These are phyloP conservation scores for Protophormia terraenovae DNA, from an alignment of 2,888 invertebrate genomes.

Conservation along the genomic window DNA sequence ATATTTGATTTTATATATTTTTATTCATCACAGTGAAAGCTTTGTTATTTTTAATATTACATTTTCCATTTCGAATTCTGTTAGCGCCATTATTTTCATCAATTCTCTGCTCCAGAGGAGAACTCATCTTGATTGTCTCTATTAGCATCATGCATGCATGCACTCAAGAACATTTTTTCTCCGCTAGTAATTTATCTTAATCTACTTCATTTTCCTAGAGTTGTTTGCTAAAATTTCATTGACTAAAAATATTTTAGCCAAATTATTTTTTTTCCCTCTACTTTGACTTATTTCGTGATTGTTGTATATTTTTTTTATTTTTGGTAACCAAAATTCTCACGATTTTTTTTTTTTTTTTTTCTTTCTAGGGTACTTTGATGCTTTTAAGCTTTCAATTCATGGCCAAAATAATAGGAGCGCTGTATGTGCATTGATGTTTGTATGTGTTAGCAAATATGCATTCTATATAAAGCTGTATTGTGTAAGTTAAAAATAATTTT, in stretches of 20 bases:
- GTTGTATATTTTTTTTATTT: too few species aligned
- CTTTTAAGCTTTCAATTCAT: conserved; percentile 37
- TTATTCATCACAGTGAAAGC: too few species aligned
- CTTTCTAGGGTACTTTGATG: conserved; percentile 4
- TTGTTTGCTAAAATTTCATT: conserved; percentile 28
- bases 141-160: conserved; percentile 40
- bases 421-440: not conserved
- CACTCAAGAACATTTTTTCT: not conserved
- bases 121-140: not conserved
- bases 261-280: conserved; percentile 5
- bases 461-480: not conserved
- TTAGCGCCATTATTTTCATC: too few species aligned
- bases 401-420: conserved; percentile 36
- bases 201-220: not conserved
- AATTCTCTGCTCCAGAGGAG: not conserved
- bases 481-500: conserved; percentile 35
- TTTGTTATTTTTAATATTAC: too few species aligned
- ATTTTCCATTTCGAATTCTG: too few species aligned
- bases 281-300: conserved; percentile 49
- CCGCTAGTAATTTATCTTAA: conserved; percentile 3
- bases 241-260: conserved; percentile 43
- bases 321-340: conserved; percentile 55
- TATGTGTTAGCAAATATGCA: not conserved
- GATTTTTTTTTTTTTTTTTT: conserved; percentile 19
- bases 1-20: too few species aligned